phyloP scores from a whole-genome alignment of 1,140 invertebrate species.

The Drosophila virilis region DNA sequence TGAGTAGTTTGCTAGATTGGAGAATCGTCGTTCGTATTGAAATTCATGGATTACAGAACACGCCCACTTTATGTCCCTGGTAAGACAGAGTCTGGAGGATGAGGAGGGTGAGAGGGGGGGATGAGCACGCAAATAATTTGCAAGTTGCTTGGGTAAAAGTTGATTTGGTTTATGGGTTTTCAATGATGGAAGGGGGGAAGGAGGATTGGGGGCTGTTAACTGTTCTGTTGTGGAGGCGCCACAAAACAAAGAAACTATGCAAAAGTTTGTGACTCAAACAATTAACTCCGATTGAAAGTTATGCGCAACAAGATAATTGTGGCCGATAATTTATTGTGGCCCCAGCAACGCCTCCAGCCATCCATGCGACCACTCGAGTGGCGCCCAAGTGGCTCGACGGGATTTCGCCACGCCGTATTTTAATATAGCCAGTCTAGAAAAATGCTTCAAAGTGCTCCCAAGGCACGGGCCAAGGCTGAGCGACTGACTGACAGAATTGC shows the following conservation, averaged over 20 bases:
- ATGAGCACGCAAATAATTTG: slow-evolving; percentile 43
- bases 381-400: slow-evolving; percentile 25
- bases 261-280: slow-evolving; percentile 71
- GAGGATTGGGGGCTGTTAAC: background rate
- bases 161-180: slow-evolving; percentile 37
- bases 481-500: background rate
- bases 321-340: slow-evolving; percentile 45
- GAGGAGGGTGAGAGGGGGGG: background rate
- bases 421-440: slow-evolving; percentile 56
- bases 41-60: slow-evolving; percentile 6
- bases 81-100: too few species aligned
- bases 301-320: slow-evolving; percentile 62
- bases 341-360: slow-evolving; percentile 30
- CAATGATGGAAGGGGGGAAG: background rate
- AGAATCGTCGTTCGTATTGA: background rate
- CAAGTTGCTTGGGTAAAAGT: slow-evolving; percentile 36
- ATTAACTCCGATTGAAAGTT: slow-evolving; percentile 80
- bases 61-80: slow-evolving; percentile 7
- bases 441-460: slow-evolving; percentile 49
- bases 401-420: slow-evolving; percentile 55
- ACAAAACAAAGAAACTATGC: slow-evolving; percentile 36
- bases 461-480: background rate
- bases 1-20: slow-evolving; percentile 23
- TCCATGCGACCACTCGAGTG: slow-evolving; percentile 2
- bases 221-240: background rate